phyloP scores from a whole-genome alignment of 2,113 vertebrate genomes.

The Syngnathus floridae region DNA sequence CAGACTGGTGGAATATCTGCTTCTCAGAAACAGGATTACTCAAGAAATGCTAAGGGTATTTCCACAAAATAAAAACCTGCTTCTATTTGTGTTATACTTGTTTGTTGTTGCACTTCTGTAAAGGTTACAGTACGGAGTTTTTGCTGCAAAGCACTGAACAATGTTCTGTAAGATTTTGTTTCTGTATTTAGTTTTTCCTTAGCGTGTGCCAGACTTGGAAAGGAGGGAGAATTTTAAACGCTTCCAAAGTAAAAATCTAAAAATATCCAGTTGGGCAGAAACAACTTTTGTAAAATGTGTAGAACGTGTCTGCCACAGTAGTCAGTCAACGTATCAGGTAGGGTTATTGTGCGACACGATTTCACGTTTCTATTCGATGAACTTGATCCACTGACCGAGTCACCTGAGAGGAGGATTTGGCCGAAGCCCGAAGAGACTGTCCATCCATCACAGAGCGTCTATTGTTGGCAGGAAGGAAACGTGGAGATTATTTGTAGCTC shows the following conservation, averaged over 20 bases:
- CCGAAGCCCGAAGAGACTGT: slow-evolving; percentile 40
- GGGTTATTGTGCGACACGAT: slow-evolving; percentile 25
- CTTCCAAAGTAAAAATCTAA: background rate
- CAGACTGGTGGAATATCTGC: slow-evolving; percentile 6
- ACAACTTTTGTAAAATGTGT: background rate
- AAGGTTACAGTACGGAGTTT: too few species aligned
- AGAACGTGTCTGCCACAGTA: background rate
- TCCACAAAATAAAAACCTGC: background rate
- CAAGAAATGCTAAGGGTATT: background rate
- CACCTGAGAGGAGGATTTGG: slow-evolving; percentile 17
- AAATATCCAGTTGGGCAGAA: background rate
- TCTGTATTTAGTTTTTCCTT: background rate
- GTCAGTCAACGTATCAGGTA: background rate
- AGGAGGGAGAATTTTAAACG: background rate
- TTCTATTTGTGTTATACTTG: background rate
- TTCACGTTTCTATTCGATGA: slow-evolving; percentile 35
- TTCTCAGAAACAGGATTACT: background rate
- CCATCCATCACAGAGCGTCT: slow-evolving; percentile 53
- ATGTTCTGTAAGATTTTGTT: background rate
- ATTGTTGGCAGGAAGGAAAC: slow-evolving; percentile 56
- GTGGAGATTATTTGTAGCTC: slow-evolving; percentile 47
- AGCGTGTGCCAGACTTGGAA: background rate
- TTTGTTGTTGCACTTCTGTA: too few species aligned
- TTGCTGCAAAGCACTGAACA: too few species aligned
- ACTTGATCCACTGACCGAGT: slow-evolving; percentile 47